Evolutionary conservation across 2,797 vertebrate genomes (phyloP), one percentile per base, ranked within the genome.

Genomic region (Synaphobranchus kaupii): DNA sequence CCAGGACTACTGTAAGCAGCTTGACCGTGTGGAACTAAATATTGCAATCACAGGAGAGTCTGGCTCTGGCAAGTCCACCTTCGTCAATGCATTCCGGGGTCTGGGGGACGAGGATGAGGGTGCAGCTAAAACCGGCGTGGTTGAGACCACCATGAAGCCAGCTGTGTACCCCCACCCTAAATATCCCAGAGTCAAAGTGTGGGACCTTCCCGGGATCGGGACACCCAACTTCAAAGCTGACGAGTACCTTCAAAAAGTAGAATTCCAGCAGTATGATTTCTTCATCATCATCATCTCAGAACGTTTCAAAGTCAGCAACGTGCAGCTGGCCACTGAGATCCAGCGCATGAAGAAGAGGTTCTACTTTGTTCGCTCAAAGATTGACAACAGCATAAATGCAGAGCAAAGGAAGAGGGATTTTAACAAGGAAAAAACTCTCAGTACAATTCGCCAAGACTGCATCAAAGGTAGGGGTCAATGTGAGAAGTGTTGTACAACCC

Each of bases 121-220:
- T 5, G 91, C 92, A 2, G 92, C 94, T 1, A 90, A 86, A 0
- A 91, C 89, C 50, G 92, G 91, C 47, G 7, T 15, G 82, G 83
- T 54, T 22, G 91, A 93, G 86, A 93, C 92, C 47, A 94, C 94
- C 44, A 22, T 0, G 0, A 0, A 83, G 15, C 81, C 52, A 0
- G 88, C 0, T 12, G 0, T 34, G 15, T 97, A 96, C 84, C 82
- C 87, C 0, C 94, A 96, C 88, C 96, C 95, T 0, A 91, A 90
- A 34, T 90, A 93, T 22, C 90, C 94, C 0, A 93, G 91, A 0
- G 92, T 97, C 25, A 92, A 48, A 2, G 39, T 97, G 3, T 97
- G 96, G 96, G 96, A 97, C 86, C 92, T 97, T 25, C 96, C 96
- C 0, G 96, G 95, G 2, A 91, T 94, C 0, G 95, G 96, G 1